These are phyloP conservation scores for Hirundichthys speculiger DNA, from an alignment of 2,113 vertebrate species.

Conservation along the genomic window DNA sequence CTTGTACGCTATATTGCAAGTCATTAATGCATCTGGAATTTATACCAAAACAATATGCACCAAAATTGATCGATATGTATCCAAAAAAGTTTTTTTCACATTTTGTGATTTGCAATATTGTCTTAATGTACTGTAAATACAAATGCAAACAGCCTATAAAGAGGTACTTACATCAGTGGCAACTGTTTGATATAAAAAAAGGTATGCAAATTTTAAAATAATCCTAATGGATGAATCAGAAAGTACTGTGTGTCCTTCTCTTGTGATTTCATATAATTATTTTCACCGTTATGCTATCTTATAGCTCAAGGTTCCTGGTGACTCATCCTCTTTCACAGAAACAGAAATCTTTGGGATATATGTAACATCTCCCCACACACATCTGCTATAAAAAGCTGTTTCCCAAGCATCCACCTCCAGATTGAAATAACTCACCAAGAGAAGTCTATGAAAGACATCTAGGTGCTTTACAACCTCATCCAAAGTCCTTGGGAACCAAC, in stretches of 20 bases:
- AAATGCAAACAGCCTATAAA: not conserved
- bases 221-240: not conserved
- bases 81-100: too few species aligned
- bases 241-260: not conserved
- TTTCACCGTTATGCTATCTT: conserved; percentile 31
- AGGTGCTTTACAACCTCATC: conserved; percentile 45
- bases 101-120: not conserved
- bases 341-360: conserved; percentile 43
- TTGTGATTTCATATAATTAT: conserved; percentile 7
- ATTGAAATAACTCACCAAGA: conserved; percentile 66
- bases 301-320: conserved; percentile 35
- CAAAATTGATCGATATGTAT: too few species aligned
- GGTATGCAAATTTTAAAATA: not conserved
- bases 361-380: conserved; percentile 56
- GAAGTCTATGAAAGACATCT: conserved; percentile 45
- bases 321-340: conserved; percentile 45
- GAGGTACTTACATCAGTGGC: not conserved
- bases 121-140: not conserved
- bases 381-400: conserved; percentile 62
- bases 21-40: too few species aligned
- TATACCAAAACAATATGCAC: too few species aligned
- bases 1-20: too few species aligned
- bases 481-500: conserved; percentile 15
- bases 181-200: not conserved
- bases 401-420: conserved; percentile 69